Evolutionary conservation across 2,888 invertebrate species (phyloP).

Genomic region (Troglohyphantes excavatus): DNA sequence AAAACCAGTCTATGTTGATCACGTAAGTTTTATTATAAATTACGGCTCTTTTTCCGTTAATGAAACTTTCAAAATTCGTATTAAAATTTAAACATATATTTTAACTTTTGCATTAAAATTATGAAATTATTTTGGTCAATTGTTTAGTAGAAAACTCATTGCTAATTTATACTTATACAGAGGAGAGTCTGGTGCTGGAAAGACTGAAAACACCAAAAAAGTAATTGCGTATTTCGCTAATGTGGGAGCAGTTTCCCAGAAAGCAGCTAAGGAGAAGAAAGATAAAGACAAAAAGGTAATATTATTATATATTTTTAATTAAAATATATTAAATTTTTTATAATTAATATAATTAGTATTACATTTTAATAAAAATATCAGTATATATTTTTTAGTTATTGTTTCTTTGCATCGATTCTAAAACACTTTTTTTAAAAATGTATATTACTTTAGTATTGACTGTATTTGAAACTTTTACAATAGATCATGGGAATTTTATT

Average conservation of each 20-base stretch:
- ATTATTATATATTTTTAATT: too few relatives aligned
- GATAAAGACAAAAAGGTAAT: constrained; percentile 81
- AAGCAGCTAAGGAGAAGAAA: constrained; percentile 88
- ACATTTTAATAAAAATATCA: too few relatives aligned
- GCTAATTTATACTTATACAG: constrained; percentile 81
- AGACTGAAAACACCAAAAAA: constrained; percentile 85
- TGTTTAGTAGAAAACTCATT: neutral
- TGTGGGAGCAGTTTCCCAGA: constrained; percentile 89
- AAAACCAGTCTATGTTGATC: constrained; percentile 99
- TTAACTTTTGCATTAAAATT: neutral
- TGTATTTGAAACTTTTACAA: too few relatives aligned
- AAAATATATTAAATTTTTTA: too few relatives aligned
- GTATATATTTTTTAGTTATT: too few relatives aligned
- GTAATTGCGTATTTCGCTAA: constrained; percentile 88
- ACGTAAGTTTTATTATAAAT: constrained; percentile 88
- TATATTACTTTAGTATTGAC: too few relatives aligned
- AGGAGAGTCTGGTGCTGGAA: constrained; percentile 86
- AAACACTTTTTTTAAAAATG: too few relatives aligned
- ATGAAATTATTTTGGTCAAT: neutral
- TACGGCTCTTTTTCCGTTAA: neutral
- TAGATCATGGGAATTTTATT: too few relatives aligned
- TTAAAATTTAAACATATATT: too few relatives aligned
- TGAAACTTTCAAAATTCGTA: too few relatives aligned
- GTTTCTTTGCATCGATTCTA: too few relatives aligned
- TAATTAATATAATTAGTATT: too few relatives aligned